A percentile compares a stretch with the other conserved stretches of the same genome.
Conservation (phyloP, 2,113 vertebrate species). For the Phodopus roborovskii region DNA sequence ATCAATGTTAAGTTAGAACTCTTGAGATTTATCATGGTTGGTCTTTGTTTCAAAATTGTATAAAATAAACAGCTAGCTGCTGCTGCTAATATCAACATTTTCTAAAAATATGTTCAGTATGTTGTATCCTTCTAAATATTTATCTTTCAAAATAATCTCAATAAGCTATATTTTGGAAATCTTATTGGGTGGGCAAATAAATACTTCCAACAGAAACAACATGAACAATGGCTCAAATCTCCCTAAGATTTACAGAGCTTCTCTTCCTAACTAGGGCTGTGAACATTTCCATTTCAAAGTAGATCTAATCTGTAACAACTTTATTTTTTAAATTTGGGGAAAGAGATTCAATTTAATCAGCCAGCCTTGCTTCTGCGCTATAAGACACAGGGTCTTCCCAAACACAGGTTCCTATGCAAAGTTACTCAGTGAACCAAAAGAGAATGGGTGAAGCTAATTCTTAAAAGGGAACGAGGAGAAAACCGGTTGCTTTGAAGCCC, state of each 20-base stretch:
- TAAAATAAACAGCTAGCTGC: conserved; percentile 71
- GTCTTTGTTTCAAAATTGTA: conserved; percentile 62
- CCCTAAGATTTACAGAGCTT: background rate
- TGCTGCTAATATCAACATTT: conserved; percentile 75
- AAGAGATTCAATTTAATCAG: background rate
- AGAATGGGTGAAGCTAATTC: background rate
- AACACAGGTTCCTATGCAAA: background rate
- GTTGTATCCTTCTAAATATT: conserved; percentile 79
- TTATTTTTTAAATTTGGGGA: background rate
- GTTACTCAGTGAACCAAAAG: background rate
- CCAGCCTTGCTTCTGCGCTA: background rate
- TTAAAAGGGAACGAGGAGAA: background rate
- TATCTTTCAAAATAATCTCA: conserved; percentile 72
- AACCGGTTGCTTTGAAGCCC: background rate
- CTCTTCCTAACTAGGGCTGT: background rate
- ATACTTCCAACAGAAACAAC: conserved; percentile 56
- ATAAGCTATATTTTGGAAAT: conserved; percentile 73
- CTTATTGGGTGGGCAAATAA: conserved; percentile 78
- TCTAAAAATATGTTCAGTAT: conserved; percentile 68
- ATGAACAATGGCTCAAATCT: background rate
- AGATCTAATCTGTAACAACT: background rate
- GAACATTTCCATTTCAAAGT: background rate
- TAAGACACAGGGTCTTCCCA: background rate
- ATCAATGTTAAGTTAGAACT: conserved; percentile 39
- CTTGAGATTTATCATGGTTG: conserved; percentile 55